These are phyloP conservation scores for Dermochelys coriacea DNA, from an alignment of 2,797 vertebrate species.

Conservation along the genomic window DNA sequence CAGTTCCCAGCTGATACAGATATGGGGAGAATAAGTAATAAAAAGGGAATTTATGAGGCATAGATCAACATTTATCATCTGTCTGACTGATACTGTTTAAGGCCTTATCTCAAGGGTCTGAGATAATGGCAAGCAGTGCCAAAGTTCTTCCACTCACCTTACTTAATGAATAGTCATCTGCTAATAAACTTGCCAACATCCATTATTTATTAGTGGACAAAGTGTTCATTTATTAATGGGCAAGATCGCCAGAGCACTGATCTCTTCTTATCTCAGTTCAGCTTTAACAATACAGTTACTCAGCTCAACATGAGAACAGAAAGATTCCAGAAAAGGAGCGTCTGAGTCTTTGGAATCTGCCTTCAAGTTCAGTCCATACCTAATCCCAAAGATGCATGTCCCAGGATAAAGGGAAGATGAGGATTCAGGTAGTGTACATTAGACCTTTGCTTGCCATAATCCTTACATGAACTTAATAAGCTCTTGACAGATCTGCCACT, in stretches of 20 bases:
- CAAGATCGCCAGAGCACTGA: background rate
- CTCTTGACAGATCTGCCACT: background rate
- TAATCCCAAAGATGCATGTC: background rate
- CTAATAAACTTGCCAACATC: constrained; percentile 54
- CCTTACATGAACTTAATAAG: background rate
- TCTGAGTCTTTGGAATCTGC: constrained; percentile 10
- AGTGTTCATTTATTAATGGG: background rate
- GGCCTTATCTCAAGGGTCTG: constrained; percentile 35
- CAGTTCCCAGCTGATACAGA: background rate
- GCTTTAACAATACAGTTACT: constrained; percentile 17
- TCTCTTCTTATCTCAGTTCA: constrained; percentile 19
- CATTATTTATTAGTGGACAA: constrained; percentile 42
- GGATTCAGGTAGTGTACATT: background rate
- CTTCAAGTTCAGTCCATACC: background rate
- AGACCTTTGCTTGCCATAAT: background rate
- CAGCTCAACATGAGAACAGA: constrained; percentile 6
- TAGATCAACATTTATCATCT: constrained; percentile 29
- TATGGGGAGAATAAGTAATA: background rate
- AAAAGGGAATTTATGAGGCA: constrained; percentile 34
- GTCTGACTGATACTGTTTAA: constrained; percentile 33
- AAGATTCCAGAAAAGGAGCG: background rate
- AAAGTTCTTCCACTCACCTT: constrained; percentile 18
- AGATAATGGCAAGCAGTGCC: constrained; percentile 55
- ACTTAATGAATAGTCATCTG: constrained; percentile 43
- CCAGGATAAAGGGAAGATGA: background rate